Evolutionary conservation across 2,888 invertebrate genomes (phyloP).

Genomic region (Globia sparganii): DNA sequence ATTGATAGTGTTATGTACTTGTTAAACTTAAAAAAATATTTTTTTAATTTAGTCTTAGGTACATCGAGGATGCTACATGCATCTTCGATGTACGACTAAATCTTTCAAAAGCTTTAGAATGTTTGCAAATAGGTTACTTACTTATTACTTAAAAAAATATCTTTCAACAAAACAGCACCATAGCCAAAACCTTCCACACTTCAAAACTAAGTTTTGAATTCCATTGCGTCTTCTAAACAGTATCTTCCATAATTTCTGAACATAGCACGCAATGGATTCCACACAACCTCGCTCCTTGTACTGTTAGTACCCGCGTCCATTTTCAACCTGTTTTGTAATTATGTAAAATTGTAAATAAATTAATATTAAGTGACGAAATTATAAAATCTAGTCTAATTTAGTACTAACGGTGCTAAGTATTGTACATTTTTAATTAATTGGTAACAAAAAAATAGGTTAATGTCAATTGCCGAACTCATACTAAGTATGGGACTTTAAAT

Average conservation of each 20-base stretch:
- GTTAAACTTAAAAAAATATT: background rate
- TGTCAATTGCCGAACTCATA: slow-evolving; percentile 85
- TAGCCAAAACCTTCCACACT: slow-evolving; percentile 10
- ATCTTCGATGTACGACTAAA: too few species aligned
- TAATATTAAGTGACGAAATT: slow-evolving; percentile 74
- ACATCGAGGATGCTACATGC: too few species aligned
- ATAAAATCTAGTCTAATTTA: slow-evolving; percentile 89
- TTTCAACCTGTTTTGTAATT: slow-evolving; percentile 57
- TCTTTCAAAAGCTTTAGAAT: background rate
- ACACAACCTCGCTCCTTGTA: slow-evolving; percentile 42
- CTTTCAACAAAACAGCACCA: slow-evolving; percentile 14
- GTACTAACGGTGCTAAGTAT: slow-evolving; percentile 89
- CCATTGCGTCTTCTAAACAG: slow-evolving; percentile 48
- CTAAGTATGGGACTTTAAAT: slow-evolving; percentile 83
- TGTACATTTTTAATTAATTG: slow-evolving; percentile 80
- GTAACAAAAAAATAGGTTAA: slow-evolving; percentile 74
- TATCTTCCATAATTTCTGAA: slow-evolving; percentile 45
- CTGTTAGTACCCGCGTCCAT: slow-evolving; percentile 44
- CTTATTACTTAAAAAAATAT: background rate
- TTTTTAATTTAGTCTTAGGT: background rate
- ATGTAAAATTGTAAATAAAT: slow-evolving; percentile 82
- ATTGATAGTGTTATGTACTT: too few species aligned
- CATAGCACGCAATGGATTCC: slow-evolving; percentile 49
- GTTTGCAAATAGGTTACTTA: too few species aligned
- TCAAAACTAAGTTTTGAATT: slow-evolving; percentile 26